Conservation (phyloP, 2,113 vertebrate species). For the Columba livia region DNA sequence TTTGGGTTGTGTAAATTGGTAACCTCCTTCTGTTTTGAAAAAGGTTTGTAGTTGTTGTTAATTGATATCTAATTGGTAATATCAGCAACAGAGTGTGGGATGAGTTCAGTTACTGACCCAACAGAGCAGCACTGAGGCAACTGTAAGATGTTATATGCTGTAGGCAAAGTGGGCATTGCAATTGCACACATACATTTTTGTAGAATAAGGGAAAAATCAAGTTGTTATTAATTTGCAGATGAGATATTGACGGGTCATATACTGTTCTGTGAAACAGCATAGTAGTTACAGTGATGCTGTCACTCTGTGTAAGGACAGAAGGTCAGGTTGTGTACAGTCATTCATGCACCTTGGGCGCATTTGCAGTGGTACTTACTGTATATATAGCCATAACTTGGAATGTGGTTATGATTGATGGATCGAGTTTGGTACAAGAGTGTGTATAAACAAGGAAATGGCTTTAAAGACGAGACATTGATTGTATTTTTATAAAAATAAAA, state of each 20-base stretch:
- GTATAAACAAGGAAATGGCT: conserved; percentile 35
- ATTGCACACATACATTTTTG: fast-evolving
- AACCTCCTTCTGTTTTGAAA: background rate
- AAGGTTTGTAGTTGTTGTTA: background rate
- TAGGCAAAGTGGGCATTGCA: background rate
- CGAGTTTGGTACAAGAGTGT: background rate
- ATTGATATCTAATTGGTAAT: background rate
- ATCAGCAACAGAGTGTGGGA: background rate
- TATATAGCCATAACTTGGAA: background rate
- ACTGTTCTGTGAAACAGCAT: background rate
- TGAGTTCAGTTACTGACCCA: background rate
- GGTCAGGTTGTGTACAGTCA: background rate
- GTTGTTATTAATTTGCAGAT: background rate
- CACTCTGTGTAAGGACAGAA: background rate
- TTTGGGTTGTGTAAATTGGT: background rate
- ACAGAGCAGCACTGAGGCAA: background rate
- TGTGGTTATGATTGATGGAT: background rate
- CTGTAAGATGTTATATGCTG: background rate
- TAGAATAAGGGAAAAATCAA: background rate
- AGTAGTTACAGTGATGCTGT: background rate
- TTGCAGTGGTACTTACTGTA: background rate
- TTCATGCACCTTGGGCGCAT: background rate
- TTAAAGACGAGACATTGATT: conserved; percentile 36
- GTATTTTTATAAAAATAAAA: conserved; percentile 37
- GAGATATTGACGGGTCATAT: background rate